These are phyloP conservation scores for Melanerpes aurifrons DNA, from an alignment of 2,113 vertebrate genomes.

Conservation along the genomic window DNA sequence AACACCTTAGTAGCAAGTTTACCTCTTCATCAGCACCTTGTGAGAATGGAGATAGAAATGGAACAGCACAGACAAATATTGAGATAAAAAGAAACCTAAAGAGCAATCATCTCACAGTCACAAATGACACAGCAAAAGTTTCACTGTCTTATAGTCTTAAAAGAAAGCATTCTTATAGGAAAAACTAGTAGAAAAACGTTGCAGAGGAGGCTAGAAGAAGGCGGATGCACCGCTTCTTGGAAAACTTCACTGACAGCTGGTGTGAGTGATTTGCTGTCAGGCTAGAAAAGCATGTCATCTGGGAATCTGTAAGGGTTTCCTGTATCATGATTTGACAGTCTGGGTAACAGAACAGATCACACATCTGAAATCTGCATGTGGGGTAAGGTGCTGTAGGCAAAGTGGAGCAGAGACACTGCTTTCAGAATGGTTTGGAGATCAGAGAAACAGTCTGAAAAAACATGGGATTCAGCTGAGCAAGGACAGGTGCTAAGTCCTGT, in stretches of 20 bases:
- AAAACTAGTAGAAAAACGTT: neutral
- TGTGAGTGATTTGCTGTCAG: neutral
- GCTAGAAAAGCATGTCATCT: neutral
- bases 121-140: neutral
- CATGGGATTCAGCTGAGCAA: constrained; percentile 5
- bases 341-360: neutral
- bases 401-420: neutral
- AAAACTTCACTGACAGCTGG: constrained; percentile 2
- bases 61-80: neutral
- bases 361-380: neutral
- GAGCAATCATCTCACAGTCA: neutral
- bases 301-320: constrained; percentile 17
- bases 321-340: neutral
- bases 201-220: neutral
- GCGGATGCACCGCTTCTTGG: neutral
- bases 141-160: neutral
- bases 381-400: neutral
- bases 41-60: neutral
- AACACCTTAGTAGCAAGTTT: neutral
- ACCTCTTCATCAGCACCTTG: neutral
- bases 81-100: neutral
- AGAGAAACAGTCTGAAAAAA: neutral
- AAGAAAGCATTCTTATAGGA: neutral
- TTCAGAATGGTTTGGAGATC: constrained; percentile 15
- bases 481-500: constrained; percentile 10